Evolutionary conservation across 2,113 vertebrate genomes (phyloP).

Genomic region (Nannobrachium achirus): DNA sequence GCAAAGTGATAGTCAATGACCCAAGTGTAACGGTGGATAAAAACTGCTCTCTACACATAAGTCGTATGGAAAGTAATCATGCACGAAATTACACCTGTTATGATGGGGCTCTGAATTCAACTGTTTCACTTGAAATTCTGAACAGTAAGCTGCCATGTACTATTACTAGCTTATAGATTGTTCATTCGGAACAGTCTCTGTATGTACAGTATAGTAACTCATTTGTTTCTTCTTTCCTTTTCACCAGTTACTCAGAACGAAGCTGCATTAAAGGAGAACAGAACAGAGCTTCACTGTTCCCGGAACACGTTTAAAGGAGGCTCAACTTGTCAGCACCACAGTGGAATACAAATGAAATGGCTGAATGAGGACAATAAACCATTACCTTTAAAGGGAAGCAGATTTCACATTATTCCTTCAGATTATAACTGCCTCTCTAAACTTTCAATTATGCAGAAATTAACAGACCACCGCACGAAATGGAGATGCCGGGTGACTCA

Average conservation of each 20-base stretch:
- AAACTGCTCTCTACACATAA: conserved; percentile 62
- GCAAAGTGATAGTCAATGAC: conserved; percentile 1
- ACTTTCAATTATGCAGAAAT: conserved; percentile 39
- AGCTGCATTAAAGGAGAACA: fast-evolving
- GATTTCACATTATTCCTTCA: conserved; percentile 22
- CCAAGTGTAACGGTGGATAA: conserved; percentile 5
- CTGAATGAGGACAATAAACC: conserved; percentile 28
- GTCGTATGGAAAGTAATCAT: conserved; percentile 5
- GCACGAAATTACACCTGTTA: conserved; percentile 49
- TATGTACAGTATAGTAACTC: neutral
- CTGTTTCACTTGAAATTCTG: conserved; percentile 41
- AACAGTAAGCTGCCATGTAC: conserved; percentile 34
- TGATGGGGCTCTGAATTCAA: conserved; percentile 14
- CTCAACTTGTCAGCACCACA: neutral
- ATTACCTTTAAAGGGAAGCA: conserved; percentile 32
- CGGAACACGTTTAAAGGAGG: conserved; percentile 29
- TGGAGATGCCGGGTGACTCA: conserved; percentile 59
- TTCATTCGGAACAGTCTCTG: neutral
- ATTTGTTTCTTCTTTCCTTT: conserved; percentile 10
- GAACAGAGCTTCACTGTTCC: conserved; percentile 55
- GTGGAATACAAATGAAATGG: conserved; percentile 49
- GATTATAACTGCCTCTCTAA: conserved; percentile 50
- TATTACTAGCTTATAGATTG: neutral
- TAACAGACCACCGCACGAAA: conserved; percentile 60
- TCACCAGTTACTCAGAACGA: neutral